Conservation (phyloP, 2,113 vertebrate genomes). For the Panurus biarmicus region DNA sequence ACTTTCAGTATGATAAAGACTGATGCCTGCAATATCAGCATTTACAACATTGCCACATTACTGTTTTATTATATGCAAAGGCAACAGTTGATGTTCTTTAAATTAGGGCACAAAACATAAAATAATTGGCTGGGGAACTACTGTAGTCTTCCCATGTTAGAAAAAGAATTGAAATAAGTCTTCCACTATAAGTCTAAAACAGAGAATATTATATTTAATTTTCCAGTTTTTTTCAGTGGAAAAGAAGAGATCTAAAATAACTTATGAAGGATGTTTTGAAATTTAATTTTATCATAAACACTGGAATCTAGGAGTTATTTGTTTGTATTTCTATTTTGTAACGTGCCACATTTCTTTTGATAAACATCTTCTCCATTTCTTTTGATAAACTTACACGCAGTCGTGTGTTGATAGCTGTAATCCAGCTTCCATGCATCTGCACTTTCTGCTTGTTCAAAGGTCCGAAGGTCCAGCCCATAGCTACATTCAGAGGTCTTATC, state of each 20-base stretch:
- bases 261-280: neutral
- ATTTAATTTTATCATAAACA: neutral
- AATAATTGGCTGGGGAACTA: neutral
- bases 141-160: neutral
- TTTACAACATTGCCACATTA: neutral
- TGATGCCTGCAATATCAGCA: neutral
- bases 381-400: neutral
- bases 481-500: neutral
- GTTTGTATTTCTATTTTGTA: neutral
- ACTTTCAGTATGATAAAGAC: neutral
- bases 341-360: neutral
- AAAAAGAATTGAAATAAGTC: neutral
- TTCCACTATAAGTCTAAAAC: neutral
- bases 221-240: neutral
- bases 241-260: neutral
- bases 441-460: neutral
- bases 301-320: neutral
- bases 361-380: neutral
- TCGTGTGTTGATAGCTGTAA: neutral
- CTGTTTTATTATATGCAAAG: neutral
- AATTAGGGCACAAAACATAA: neutral
- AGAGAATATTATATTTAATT: neutral
- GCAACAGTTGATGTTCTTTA: neutral
- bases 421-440: neutral
- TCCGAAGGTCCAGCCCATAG: neutral